Evolutionary conservation across 35 echinoderm and acorn worm genomes (phyloP).

Genomic region (Chiridota heheva): DNA sequence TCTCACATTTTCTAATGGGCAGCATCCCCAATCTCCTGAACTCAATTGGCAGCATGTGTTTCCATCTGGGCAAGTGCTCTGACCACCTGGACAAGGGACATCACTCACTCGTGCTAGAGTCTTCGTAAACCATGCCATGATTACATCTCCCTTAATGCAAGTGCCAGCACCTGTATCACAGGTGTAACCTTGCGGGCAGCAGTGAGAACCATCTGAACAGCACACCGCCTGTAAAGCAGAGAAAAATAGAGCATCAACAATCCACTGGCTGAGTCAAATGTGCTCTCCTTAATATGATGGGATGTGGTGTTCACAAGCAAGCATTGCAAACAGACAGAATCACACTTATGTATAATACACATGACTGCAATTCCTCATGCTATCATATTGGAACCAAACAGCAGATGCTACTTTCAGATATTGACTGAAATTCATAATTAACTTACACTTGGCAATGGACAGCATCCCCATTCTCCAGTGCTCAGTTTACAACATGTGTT

Average conservation of each 20-base stretch:
- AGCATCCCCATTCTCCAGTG: conserved; percentile 58
- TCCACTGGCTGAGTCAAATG: no score
- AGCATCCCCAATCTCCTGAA: conserved; percentile 37
- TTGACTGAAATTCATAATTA: no score
- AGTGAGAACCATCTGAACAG: conserved; percentile 62
- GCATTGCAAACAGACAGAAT: no score
- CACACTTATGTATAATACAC: no score
- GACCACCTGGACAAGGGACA: conserved; percentile 21
- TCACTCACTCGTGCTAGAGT: background rate
- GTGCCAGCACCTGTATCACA: conserved; percentile 42
- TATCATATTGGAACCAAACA: no score
- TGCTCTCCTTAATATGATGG: no score
- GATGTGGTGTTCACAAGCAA: no score
- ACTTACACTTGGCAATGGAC: conserved; percentile 39
- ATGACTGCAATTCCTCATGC: no score
- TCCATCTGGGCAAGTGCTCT: conserved; percentile 31
- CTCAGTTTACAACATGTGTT: conserved; percentile 65
- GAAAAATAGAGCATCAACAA: no score
- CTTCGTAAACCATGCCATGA: conserved; percentile 38
- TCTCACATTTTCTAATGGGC: conserved; percentile 55
- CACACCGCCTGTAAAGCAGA: conserved; percentile 70
- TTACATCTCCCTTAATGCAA: conserved; percentile 13
- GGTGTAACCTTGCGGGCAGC: conserved; percentile 59
- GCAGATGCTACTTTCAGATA: no score
- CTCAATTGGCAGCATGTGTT: conserved; percentile 43